Conservation (phyloP, 1,140 invertebrate genomes). For the Drosophila obscura region DNA sequence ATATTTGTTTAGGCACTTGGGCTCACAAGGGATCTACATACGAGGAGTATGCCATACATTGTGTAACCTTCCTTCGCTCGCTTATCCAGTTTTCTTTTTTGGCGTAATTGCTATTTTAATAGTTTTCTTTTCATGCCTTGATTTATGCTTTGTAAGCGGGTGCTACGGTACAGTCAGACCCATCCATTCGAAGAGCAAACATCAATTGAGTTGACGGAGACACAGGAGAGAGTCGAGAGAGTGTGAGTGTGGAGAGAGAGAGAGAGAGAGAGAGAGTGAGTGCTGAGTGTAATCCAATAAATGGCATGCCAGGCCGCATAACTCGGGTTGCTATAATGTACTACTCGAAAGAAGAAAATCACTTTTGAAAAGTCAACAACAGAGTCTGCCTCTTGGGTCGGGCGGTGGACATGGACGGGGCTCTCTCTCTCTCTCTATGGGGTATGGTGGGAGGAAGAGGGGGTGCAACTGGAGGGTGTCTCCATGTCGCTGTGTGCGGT, state of each 20-base stretch:
- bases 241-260: not conserved
- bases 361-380: slow-evolving; percentile 82
- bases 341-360: slow-evolving; percentile 74
- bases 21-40: slow-evolving; percentile 48
- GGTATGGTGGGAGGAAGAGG: slow-evolving; percentile 2
- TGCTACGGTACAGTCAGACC: slow-evolving; percentile 29
- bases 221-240: no score
- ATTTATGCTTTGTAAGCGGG: slow-evolving; percentile 21
- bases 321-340: slow-evolving; percentile 74
- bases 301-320: slow-evolving; percentile 64
- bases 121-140: slow-evolving; percentile 52
- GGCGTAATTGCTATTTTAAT: slow-evolving; percentile 74
- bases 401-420: not conserved
- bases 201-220: slow-evolving; percentile 44
- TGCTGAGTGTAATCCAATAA: slow-evolving; percentile 70
- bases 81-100: slow-evolving; percentile 40
- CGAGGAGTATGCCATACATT: not conserved
- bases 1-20: slow-evolving; percentile 77
- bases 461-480: slow-evolving; percentile 52
- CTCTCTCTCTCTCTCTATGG: slow-evolving; percentile 4
- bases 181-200: slow-evolving; percentile 5
- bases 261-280: not conserved
- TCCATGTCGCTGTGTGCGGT: slow-evolving; percentile 57
- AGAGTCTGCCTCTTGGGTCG: slow-evolving; percentile 46
- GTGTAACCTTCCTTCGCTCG: slow-evolving; percentile 13